Percentiles rank a stretch among this genome's conserved stretches.
Evolutionary conservation across 2,888 invertebrate species (phyloP).

Genomic region (Rotaria sp.): DNA sequence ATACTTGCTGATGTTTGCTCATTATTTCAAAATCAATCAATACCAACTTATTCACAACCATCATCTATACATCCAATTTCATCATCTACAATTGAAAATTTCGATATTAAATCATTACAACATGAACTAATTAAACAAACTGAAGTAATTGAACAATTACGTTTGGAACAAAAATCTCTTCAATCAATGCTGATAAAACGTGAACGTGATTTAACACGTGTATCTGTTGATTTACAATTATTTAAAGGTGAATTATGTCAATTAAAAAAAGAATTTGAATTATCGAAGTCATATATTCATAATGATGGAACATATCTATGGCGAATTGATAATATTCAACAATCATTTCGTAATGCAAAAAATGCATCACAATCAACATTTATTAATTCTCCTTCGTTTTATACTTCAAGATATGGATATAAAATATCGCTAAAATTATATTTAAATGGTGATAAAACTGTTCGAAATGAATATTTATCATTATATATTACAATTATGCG

Average conservation of each 20-base stretch:
- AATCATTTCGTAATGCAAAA: neutral
- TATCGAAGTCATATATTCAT: neutral
- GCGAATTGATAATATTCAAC: neutral
- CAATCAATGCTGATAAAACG: neutral
- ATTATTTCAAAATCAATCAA: neutral
- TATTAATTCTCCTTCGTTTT: neutral
- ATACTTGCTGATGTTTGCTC: neutral
- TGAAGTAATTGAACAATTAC: neutral
- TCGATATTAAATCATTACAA: neutral
- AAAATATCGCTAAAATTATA: neutral
- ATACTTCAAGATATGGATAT: neutral
- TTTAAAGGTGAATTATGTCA: neutral
- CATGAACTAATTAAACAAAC: neutral
- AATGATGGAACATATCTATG: neutral
- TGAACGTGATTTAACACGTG: neutral
- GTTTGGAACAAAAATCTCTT: neutral
- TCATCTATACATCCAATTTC: too few relatives aligned
- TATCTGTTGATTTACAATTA: neutral
- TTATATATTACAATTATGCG: neutral
- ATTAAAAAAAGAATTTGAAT: neutral
- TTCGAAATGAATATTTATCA: neutral
- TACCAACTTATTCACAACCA: too few relatives aligned
- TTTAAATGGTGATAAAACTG: conserved; percentile 9
- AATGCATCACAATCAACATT: neutral
- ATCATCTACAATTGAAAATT: too few relatives aligned